A percentile compares a stretch with the other conserved stretches of the same genome.
Evolutionary conservation across 2,113 vertebrate species (phyloP).

Genomic region (Phainopepla nitens): DNA sequence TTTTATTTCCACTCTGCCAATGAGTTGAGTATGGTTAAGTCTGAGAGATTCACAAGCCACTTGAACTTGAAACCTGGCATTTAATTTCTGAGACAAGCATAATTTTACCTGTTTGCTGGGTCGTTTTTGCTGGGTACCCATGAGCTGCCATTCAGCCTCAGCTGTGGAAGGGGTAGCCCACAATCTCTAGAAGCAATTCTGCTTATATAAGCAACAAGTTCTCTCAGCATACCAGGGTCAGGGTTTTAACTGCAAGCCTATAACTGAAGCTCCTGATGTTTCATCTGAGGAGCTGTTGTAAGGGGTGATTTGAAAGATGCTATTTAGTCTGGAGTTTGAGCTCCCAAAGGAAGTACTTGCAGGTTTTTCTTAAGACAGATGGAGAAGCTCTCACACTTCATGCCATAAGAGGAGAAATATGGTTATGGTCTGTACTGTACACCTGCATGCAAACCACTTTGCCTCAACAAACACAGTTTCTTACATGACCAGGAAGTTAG

Average conservation of each 20-base stretch:
- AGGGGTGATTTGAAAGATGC: neutral
- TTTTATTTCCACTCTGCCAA: neutral
- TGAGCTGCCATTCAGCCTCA: neutral
- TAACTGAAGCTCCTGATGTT: conserved; percentile 20
- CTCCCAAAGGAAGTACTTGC: neutral
- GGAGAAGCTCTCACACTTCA: neutral
- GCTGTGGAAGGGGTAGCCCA: neutral
- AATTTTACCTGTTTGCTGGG: neutral
- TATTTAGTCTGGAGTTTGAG: neutral
- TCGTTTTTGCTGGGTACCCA: neutral
- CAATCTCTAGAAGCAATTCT: neutral
- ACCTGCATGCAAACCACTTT: neutral
- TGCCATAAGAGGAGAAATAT: neutral
- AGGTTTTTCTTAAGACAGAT: neutral
- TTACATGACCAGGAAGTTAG: neutral
- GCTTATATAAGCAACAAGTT: neutral
- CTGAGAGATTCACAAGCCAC: conserved; percentile 5
- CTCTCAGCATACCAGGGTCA: neutral
- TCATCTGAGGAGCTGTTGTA: neutral
- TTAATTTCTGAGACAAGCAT: conserved; percentile 6
- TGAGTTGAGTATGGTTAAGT: neutral
- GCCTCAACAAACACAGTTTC: neutral
- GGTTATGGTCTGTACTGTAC: neutral
- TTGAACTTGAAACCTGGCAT: neutral
- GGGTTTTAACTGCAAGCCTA: neutral